Percentiles rank a stretch among this genome's conserved stretches.
Evolutionary conservation across 2,888 invertebrate species (phyloP).

Genomic region (Lampropteryx suffumata): DNA sequence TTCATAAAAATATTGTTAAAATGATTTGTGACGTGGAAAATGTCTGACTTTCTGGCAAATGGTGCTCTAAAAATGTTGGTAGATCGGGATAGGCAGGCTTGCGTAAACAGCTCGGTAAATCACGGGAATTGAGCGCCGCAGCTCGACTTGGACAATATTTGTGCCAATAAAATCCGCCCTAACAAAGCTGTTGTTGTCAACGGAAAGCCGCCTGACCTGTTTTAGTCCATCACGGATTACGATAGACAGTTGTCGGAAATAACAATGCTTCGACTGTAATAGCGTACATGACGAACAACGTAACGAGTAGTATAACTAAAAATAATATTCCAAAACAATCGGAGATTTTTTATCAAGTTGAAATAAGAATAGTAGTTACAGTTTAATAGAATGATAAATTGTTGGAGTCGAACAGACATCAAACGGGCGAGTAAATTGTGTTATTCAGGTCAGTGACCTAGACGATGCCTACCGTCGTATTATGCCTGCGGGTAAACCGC

Average conservation of each 20-base stretch:
- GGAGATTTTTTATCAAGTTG: too few species aligned
- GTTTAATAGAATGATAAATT: conserved; percentile 6
- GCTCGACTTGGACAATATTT: conserved; percentile 78
- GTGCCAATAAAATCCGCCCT: conserved; percentile 78
- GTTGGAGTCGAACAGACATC: conserved; percentile 2
- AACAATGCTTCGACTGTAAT: conserved; percentile 16
- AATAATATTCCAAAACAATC: background rate
- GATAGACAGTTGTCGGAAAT: conserved; percentile 40
- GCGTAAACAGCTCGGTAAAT: conserved; percentile 80
- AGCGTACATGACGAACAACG: background rate
- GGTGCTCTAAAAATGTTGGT: conserved; percentile 70
- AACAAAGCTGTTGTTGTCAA: conserved; percentile 80
- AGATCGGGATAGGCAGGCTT: conserved; percentile 64
- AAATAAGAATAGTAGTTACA: too few species aligned
- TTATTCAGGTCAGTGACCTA: conserved; percentile 20
- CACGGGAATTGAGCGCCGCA: conserved; percentile 70
- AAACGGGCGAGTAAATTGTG: conserved; percentile 10
- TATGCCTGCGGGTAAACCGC: conserved; percentile 25
- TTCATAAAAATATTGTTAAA: conserved; percentile 63
- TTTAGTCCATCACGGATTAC: conserved; percentile 66
- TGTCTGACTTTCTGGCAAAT: conserved; percentile 63
- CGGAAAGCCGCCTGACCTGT: conserved; percentile 71
- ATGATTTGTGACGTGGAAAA: conserved; percentile 68
- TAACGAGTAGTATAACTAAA: too few species aligned
- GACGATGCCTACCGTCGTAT: conserved; percentile 17